Percentiles rank a stretch among this genome's conserved stretches.
Conservation (phyloP, 2,797 vertebrate species). For the Ciconia nigra region DNA sequence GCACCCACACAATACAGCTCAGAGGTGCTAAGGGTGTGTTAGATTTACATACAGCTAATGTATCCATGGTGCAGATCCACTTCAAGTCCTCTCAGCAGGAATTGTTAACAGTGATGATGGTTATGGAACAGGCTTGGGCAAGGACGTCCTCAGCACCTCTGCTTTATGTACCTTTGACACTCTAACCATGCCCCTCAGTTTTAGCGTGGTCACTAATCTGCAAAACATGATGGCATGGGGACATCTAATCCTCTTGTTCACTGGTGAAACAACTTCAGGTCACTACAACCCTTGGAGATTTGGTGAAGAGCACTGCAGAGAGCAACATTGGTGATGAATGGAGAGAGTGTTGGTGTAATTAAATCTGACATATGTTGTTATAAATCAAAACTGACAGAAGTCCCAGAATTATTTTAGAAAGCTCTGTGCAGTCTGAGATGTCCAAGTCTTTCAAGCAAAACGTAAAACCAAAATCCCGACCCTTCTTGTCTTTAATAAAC, state of each 20-base stretch:
- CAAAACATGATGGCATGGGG: neutral
- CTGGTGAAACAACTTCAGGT: neutral
- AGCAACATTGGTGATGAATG: neutral
- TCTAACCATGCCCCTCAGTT: neutral
- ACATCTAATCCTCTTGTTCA: neutral
- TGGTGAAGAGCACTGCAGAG: neutral
- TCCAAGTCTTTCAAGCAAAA: conserved; percentile 3
- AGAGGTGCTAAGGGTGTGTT: accelerated
- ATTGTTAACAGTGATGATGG: neutral
- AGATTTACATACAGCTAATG: neutral
- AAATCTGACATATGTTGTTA: conserved; percentile 25
- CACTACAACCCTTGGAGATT: neutral
- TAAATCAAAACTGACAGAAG: conserved; percentile 47
- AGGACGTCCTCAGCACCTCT: neutral
- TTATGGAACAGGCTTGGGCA: neutral
- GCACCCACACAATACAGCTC: neutral
- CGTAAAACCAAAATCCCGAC: neutral
- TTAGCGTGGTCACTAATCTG: neutral
- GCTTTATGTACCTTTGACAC: neutral
- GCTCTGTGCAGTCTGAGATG: neutral
- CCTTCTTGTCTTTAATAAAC: neutral
- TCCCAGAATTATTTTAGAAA: conserved; percentile 19
- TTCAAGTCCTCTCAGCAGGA: neutral
- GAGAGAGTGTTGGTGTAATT: neutral
- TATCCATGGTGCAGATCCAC: neutral